Evolutionary conservation across 2,797 vertebrate species (phyloP), one percentile per base, ranked within the genome.

Genomic region (Harpagifer antarcticus): DNA sequence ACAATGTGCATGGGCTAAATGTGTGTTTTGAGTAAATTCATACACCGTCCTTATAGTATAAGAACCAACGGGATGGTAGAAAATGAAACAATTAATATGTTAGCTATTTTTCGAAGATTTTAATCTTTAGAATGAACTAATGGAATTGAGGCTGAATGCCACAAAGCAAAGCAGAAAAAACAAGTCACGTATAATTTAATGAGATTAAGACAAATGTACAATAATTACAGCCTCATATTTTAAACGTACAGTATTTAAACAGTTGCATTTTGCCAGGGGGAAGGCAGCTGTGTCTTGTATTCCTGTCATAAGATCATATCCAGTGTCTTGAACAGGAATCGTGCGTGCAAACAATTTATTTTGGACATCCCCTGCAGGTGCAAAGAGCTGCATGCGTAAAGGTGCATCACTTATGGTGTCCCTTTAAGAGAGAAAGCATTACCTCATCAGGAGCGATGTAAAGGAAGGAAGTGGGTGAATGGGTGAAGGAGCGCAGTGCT

Each of bases 401-500:
- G 70, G 79, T 78, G 66, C 60, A 59, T 76, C 56, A 74, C 73
- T 68, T 70, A 71, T 72, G 68, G 77, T 89, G 54, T 87, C 86
- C 74, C 89, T 92, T 92, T 89, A 92, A 93, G 88, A 86, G 79
- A 84, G 76, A 83, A 68, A 80, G 87, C 88, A 92, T 93, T 88
- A 91, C 88, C 91, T 94, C 90, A 92, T 88, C 86, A 81, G 82
- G 70, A 77, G 82, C 75, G 5, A 67, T 72, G 86, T 79, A 69
- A 86, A 86, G 89, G 85, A 87, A 92, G 90, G 89, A 92, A 90
- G 91, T 85, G 89, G 84, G 86, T 91, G 93, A 92, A 94, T 91
- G 85, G 88, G 79, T 79, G 89, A 89, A 88, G 90, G 85, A 89
- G 88, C 59, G 77, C 75, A 81, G 73, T 78, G 76, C 89, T 90